Conservation (phyloP, 2,888 invertebrate species). For the Therioaphis trifolii region DNA sequence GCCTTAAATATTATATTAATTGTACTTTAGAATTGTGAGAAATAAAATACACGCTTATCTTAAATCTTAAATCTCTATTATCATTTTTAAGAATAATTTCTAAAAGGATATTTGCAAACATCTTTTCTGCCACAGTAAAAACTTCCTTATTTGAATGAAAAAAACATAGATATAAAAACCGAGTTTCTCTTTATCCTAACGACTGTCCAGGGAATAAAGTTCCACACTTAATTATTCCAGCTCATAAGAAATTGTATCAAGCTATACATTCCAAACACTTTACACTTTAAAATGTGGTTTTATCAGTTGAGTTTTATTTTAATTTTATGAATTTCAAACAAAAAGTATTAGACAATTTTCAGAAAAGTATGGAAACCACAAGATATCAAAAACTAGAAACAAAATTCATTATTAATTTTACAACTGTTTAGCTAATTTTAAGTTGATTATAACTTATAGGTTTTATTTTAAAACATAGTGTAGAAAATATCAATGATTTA, state of each 20-base stretch:
- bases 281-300: conserved; percentile 30
- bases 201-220: conserved; percentile 43
- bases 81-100: conserved; percentile 23
- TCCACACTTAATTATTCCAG: conserved; percentile 54
- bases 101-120: conserved; percentile 21
- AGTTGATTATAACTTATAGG: too few relatives aligned
- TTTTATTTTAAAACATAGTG: too few relatives aligned
- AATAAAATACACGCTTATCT: neutral
- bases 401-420: too few relatives aligned
- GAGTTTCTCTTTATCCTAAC: conserved; percentile 43
- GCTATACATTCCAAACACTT: conserved; percentile 38
- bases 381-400: conserved; percentile 6
- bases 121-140: conserved; percentile 37
- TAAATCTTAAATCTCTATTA: conserved; percentile 23
- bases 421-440: too few relatives aligned
- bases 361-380: neutral
- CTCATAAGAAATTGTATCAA: conserved; percentile 46
- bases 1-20: conserved; percentile 17
- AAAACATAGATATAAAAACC: conserved; percentile 20
- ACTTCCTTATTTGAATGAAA: conserved; percentile 7
- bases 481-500: too few relatives aligned
- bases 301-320: conserved; percentile 10
- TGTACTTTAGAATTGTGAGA: neutral
- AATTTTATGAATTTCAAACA: conserved; percentile 2
- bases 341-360: neutral